A percentile compares a stretch with the other conserved stretches of the same genome.
These are phyloP conservation scores for Pedionomus torquatus DNA, from an alignment of 2,113 vertebrate genomes.

Conservation along the genomic window DNA sequence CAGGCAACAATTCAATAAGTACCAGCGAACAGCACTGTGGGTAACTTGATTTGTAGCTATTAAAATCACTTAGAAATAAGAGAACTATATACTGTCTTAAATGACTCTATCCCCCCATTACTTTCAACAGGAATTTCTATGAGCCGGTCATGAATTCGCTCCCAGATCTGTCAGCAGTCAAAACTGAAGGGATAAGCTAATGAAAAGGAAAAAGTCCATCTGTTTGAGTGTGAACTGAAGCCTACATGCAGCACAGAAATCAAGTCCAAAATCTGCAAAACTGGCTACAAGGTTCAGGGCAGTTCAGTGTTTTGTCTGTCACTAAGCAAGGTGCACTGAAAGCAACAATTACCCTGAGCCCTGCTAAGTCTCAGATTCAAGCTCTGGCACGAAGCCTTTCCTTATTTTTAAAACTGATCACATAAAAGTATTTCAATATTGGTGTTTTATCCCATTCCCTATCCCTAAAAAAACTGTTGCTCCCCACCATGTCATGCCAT, in stretches of 20 bases:
- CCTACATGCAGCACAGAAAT: not conserved
- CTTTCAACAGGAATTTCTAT: not conserved
- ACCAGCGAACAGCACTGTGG: constrained; percentile 15
- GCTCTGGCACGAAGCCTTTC: not conserved
- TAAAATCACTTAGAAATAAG: constrained; percentile 37
- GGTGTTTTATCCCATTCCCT: not conserved
- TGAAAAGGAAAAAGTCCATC: constrained; percentile 5
- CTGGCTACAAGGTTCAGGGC: not conserved
- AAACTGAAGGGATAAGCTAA: constrained; percentile 1
- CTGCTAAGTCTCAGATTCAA: not conserved
- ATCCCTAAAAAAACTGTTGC: not conserved
- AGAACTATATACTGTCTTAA: constrained; percentile 3
- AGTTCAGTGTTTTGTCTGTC: not conserved
- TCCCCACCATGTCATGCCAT: not conserved
- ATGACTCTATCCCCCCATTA: not conserved
- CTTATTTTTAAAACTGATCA: not conserved
- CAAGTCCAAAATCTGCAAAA: not conserved
- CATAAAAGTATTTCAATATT: not conserved
- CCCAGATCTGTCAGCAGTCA: constrained; percentile 2
- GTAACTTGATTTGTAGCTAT: constrained; percentile 58
- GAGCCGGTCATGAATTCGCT: not conserved
- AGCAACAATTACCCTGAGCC: not conserved
- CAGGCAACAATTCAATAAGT: constrained; percentile 55
- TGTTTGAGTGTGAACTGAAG: not conserved
- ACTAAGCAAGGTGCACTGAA: not conserved